A percentile compares a stretch with the other conserved stretches of the same genome.
Evolutionary conservation across 2,888 invertebrate genomes (phyloP).

Genomic region (Epinotia ramella): DNA sequence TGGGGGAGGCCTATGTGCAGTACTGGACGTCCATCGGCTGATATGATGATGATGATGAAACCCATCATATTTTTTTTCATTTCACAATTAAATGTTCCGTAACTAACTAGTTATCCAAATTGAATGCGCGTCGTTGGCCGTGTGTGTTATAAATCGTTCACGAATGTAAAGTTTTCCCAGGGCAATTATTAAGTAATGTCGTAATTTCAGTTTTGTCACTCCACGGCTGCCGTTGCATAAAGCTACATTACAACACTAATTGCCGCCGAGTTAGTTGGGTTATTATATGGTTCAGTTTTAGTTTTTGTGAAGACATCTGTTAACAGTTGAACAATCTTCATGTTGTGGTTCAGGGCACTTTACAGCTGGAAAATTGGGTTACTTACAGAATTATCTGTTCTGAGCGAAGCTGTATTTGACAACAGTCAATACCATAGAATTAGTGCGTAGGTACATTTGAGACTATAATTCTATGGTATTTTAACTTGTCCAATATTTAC

Average conservation of each 20-base stretch:
- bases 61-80: no score
- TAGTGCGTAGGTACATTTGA: no score
- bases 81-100: neutral
- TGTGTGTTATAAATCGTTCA: slow-evolving; percentile 9
- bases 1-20: no score
- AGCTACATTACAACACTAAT: slow-evolving; percentile 54
- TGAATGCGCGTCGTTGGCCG: neutral
- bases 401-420: no score
- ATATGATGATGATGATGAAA: no score
- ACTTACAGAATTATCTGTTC: no score
- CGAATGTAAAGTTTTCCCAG: slow-evolving; percentile 29
- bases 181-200: slow-evolving; percentile 18
- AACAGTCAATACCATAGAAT: no score
- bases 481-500: no score
- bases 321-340: neutral
- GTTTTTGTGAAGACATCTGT: slow-evolving; percentile 2
- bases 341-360: neutral
- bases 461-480: no score
- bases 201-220: slow-evolving; percentile 43
- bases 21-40: no score
- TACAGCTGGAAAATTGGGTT: no score
- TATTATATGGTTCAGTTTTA: slow-evolving; percentile 23
- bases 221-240: slow-evolving; percentile 40
- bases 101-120: neutral
- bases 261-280: slow-evolving; percentile 5